Base-by-base conservation (phyloP, 1,140 invertebrate genomes). In the Epicauta chinensis region DNA sequence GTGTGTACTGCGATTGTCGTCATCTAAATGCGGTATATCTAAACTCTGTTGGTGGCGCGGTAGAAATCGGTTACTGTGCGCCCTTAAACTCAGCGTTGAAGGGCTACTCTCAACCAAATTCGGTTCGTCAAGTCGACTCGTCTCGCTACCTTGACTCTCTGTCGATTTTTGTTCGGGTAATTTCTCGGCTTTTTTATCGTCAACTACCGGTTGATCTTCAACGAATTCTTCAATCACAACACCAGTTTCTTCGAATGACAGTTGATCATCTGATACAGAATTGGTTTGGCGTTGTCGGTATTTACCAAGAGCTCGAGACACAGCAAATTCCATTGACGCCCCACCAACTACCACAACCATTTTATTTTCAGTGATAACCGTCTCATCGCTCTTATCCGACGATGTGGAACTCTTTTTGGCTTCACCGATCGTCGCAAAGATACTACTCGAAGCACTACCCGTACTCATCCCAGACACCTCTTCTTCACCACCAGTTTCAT, bases 1-100 rank as follows among this genome's bases (percentile, higher is more conserved):
- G 73, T 91, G 86, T 2, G 86, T 91, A 66, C 88, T 91, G 56
- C 84, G 90, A 62, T 92, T 89, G 47, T 93, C 90, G 54, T 91
- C 89, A 55, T 87, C 82, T 49, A 83, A 81, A 44, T 77, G 75
- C 2, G 89, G 89, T 55, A 91, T 87, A 70, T 91, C 87, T 29
- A 91, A 76, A 35, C 87, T 88, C 63, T 86, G 82, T 60, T 88
- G 87, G 68, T 86, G 84, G 57, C 81, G 73, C 2, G 83, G 77
- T 51, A 80, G 70, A 69, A 80, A 81, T 62, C 82, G 75, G 54
- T 72, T 77, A 15, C 72, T 70, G 51, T 79, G 69, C 37, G 76
- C 74, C 46, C 79, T 69, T 44, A 75, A 70, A 61, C 76, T 82
- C 43, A 79, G 77, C 15, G 80, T 73, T 2, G 80, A 82, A 37